Percentiles rank a stretch among this genome's conserved stretches.
Evolutionary conservation across 30 jellyfish, hydroid and myxozoan genomes (phyloP).

Genomic region (Pseudorhiza aurosa): DNA sequence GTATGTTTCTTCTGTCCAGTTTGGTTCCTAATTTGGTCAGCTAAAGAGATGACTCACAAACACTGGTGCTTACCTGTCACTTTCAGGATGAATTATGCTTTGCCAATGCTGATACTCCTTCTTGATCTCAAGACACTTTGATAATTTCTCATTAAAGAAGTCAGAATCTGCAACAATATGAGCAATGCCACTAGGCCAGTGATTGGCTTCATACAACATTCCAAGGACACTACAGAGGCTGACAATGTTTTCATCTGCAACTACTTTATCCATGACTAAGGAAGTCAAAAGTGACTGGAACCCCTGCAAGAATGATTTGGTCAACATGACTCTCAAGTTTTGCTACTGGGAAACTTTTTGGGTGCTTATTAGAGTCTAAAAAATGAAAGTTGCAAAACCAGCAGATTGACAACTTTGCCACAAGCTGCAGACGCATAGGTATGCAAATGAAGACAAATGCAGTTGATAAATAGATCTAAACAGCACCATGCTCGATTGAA

Average conservation of each 20-base stretch:
- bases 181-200: not conserved
- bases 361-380: too few species aligned
- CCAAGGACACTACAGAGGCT: slow-evolving; percentile 37
- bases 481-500: too few species aligned
- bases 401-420: too few species aligned
- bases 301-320: slow-evolving; percentile 3
- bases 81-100: slow-evolving; percentile 9
- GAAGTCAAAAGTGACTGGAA: slow-evolving; percentile 47
- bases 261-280: slow-evolving; percentile 30
- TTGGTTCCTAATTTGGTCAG: too few species aligned
- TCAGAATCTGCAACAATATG: slow-evolving; percentile 38
- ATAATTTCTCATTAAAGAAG: slow-evolving; percentile 28
- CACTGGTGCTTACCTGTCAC: not conserved
- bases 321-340: too few species aligned
- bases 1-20: too few species aligned
- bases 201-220: slow-evolving; percentile 47
- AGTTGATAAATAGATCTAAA: too few species aligned
- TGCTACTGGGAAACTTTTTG: too few species aligned
- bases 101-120: slow-evolving; percentile 64
- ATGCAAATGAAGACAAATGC: too few species aligned
- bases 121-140: slow-evolving; percentile 59
- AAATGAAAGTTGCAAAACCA: too few species aligned
- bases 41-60: too few species aligned
- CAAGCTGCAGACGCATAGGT: too few species aligned
- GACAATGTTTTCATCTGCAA: slow-evolving; percentile 41